Percentiles rank a stretch among this genome's conserved stretches.
These are phyloP conservation scores for Ernsta delagoae DNA, from an alignment of 2,888 invertebrate species.

Conservation along the genomic window DNA sequence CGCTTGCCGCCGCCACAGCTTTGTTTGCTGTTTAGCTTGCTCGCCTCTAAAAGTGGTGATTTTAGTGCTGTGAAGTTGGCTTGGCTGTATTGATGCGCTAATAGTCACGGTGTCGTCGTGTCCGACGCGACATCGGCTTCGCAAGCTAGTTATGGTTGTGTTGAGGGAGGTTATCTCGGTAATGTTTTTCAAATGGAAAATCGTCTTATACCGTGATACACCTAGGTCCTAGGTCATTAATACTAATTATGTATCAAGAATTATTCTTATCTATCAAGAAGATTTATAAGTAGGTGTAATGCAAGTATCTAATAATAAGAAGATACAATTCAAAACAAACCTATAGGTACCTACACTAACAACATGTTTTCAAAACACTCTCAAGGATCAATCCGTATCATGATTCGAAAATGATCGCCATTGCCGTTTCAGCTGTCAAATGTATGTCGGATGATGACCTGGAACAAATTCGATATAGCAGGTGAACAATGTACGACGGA, in stretches of 20 bases:
- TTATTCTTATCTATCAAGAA: too few species aligned
- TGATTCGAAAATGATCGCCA: conserved; percentile 36
- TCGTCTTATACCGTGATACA: too few species aligned
- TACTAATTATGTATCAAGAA: too few species aligned
- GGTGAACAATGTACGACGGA: conserved; percentile 18
- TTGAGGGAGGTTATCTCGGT: background rate
- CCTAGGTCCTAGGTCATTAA: too few species aligned
- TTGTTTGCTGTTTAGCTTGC: conserved; percentile 80
- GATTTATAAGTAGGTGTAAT: too few species aligned
- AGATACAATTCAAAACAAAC: too few species aligned
- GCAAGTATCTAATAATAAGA: too few species aligned
- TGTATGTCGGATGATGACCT: conserved; percentile 27
- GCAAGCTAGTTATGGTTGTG: background rate
- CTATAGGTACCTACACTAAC: background rate
- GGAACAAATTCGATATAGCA: conserved; percentile 27
- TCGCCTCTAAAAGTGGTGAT: conserved; percentile 73
- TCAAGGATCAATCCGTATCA: conserved; percentile 34
- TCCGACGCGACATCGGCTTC: background rate
- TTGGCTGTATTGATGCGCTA: conserved; percentile 3
- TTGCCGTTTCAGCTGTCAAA: conserved; percentile 34
- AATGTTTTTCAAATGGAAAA: too few species aligned
- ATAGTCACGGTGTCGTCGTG: conserved; percentile 4
- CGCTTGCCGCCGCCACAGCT: conserved; percentile 73
- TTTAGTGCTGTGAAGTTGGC: conserved; percentile 56
- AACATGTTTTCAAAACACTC: conserved; percentile 13